Conservation (phyloP, 1,140 invertebrate species). For the Augochlora pura region DNA sequence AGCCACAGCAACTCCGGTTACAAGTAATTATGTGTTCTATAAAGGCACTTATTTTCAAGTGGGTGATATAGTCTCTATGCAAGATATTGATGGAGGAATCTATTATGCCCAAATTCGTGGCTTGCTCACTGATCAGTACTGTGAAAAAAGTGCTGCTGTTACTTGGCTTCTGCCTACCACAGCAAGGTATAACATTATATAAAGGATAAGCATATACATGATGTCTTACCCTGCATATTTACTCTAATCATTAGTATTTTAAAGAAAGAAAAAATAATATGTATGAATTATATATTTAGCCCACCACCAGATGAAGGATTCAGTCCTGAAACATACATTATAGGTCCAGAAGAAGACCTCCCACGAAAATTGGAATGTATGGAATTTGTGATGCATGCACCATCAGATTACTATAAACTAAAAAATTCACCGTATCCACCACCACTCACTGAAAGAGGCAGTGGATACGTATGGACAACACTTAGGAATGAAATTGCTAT, state of each 20-base stretch:
- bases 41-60: conserved; percentile 93
- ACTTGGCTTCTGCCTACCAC: conserved; percentile 95
- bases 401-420: conserved; percentile 93
- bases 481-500: conserved; percentile 71
- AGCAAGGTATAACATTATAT: conserved; percentile 74
- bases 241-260: neutral
- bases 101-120: conserved; percentile 95
- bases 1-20: conserved; percentile 89
- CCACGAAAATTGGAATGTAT: conserved; percentile 92
- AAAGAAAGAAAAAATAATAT: neutral
- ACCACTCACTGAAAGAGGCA: conserved; percentile 81
- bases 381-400: conserved; percentile 96
- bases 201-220: no score
- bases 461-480: conserved; percentile 86
- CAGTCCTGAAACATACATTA: conserved; percentile 94
- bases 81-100: conserved; percentile 87
- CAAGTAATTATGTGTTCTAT: conserved; percentile 90
- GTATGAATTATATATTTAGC: conserved; percentile 76
- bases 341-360: conserved; percentile 95
- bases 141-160: conserved; percentile 95
- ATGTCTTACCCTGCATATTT: neutral
- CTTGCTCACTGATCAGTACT: conserved; percentile 94
- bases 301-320: conserved; percentile 89
- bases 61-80: conserved; percentile 94
- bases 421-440: conserved; percentile 89